Evolutionary conservation across 2,113 vertebrate genomes (phyloP).

Genomic region (Daubentonia madagascariensis): DNA sequence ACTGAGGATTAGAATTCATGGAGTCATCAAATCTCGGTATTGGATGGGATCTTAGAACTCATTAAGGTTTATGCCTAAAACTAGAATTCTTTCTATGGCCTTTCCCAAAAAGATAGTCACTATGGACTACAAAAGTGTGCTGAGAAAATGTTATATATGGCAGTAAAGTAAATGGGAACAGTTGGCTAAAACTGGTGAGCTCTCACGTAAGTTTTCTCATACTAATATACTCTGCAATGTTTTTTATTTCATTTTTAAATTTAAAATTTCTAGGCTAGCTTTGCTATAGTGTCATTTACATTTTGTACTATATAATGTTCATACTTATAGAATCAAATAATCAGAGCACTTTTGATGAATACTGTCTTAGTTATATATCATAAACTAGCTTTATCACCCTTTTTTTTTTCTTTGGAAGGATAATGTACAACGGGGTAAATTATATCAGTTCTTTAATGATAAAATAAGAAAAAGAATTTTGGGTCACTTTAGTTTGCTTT

Average conservation of each 20-base stretch:
- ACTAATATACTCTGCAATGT: background rate
- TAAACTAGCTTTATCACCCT: background rate
- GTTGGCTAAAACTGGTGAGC: background rate
- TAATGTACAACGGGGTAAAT: background rate
- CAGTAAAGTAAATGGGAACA: background rate
- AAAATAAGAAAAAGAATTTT: background rate
- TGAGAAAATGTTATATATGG: background rate
- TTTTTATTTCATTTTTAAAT: constrained; percentile 7
- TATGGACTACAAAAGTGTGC: background rate
- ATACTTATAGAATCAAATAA: background rate
- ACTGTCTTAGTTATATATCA: background rate
- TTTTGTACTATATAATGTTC: background rate
- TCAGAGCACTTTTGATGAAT: background rate
- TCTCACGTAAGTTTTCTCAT: background rate
- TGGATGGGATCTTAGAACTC: background rate
- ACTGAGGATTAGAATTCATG: background rate
- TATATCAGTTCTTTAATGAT: background rate
- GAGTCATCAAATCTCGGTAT: background rate
- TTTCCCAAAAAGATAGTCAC: background rate
- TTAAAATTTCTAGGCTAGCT: background rate
- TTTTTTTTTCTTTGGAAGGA: background rate
- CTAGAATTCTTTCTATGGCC: background rate
- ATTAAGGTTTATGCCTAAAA: background rate
- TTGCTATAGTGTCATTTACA: background rate
- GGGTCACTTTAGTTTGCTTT: background rate